Evolutionary conservation across 2,797 vertebrate species (phyloP), one percentile per base, ranked within the genome.

Genomic region (Otolemur crassicaudatus): DNA sequence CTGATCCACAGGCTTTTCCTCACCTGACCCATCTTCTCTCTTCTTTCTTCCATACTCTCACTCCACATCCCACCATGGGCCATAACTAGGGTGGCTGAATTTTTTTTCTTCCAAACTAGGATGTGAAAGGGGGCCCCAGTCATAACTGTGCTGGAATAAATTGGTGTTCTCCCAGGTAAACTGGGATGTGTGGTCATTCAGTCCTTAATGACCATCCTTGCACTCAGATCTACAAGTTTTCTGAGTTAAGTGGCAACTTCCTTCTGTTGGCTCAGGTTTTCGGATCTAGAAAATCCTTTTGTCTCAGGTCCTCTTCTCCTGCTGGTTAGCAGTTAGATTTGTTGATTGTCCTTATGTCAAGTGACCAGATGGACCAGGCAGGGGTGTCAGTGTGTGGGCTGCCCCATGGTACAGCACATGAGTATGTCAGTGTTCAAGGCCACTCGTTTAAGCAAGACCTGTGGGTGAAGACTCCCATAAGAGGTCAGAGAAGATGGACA

Each of bases 211-310:
- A 43, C 31, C 63, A 70, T n/a, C 34, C n/a, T 67, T 63, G 58
- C 27, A 37, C 22, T 58, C 31, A 91, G 75, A 73, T 70, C 63
- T 37, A 3, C 14, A 19, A 8, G 1, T 31, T 86, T 76, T 46
- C 17, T 27, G 17, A 87, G 9, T 19, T 58, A 91, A 93, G 20
- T 31, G 53, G 40, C 72, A 95, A 80, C 43, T 75, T 92, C 20
- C 67, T 46, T 89, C 60, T 79, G 40, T 83, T 60, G 34, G 65
- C 20, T 94, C 25, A 20, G 13, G 23, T 91, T 91, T 93, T 93
- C n/a, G 86, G n/a, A 90, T 56, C 27, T 14, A 29, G 8, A 65
- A 20, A 82, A 77, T 85, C 37, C 29, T 67, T 83, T 79, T 83
- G 2, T 53, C 63, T 20, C 27, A n/a, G n/a, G 19, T 92, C 75